A percentile compares a stretch with the other conserved stretches of the same genome.
Evolutionary conservation across 2,888 invertebrate species (phyloP).

Genomic region (Drosophila sordidapex): DNA sequence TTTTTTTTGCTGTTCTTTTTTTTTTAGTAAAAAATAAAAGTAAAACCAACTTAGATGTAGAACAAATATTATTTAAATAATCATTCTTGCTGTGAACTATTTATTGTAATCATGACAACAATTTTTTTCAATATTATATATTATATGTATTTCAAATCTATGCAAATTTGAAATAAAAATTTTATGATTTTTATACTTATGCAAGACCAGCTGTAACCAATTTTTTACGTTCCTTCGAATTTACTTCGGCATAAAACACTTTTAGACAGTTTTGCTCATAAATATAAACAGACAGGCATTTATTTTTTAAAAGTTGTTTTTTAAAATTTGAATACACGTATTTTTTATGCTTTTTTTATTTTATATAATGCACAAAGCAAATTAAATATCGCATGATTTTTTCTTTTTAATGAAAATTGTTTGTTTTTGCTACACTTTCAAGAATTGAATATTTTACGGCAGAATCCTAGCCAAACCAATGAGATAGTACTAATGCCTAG

Average conservation of each 20-base stretch:
- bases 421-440: neutral
- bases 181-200: neutral
- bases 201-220: neutral
- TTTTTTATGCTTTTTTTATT: neutral
- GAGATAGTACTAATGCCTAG: neutral
- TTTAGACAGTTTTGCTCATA: neutral
- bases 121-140: neutral
- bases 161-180: neutral
- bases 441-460: neutral
- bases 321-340: neutral
- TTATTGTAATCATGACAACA: no score
- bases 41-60: neutral
- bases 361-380: neutral
- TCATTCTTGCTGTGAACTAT: neutral
- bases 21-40: neutral
- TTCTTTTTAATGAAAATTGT: neutral
- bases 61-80: neutral
- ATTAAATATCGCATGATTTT: neutral
- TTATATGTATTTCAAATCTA: neutral
- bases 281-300: neutral
- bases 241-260: neutral
- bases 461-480: neutral
- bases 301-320: neutral
- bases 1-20: neutral
- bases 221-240: neutral